Evolutionary conservation across 2,113 vertebrate genomes (phyloP), one percentile per base, ranked within the genome.

Genomic region (Phocoena sinus): DNA sequence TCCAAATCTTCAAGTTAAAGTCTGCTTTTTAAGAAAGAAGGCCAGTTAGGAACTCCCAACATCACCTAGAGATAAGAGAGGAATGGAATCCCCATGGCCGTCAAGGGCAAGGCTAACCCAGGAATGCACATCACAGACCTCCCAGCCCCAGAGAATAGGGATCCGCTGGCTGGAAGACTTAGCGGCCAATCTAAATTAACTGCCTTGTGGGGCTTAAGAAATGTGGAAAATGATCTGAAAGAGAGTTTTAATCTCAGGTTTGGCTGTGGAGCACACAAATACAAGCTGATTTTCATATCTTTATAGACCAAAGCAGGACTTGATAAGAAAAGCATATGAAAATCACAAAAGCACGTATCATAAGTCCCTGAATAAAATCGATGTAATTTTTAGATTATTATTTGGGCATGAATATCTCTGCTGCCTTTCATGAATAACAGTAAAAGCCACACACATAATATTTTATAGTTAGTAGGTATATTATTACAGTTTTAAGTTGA

Each of bases 361-460:
- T 0, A 0, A 84, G 36, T 65, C 33, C 56, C 41, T 58, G 68
- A 89, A 79, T 83, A 33, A 70, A 96, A 77, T 71, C 53, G 77
- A 70, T 88, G 41, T 83, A 79, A 80, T n/a, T 94, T 97, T 96
- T 71, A 93, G 85, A 91, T 94, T 88, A 92, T 67, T 76, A 91
- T 93, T 94, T 93, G 85, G 85, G 44, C 38, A 67, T 26, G 50
- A 63, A 60, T 85, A 76, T 82, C 70, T 97, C 81, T 85, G 23
- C 13, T 83, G 23, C 94, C 20, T 68, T 91, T 94, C 89, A 73
- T 36, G 10, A 95, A 62, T 84, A 94, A 96, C 70, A 84, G 56
- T 91, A 87, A 93, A 95, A 83, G 10, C 33, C 23, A 81, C 33
- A 38, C 12, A 65, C 33, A 68, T 7, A 80, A 21, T 62, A 79